Conservation (phyloP, 2,797 vertebrate genomes). For the Tarsius wallacei region DNA sequence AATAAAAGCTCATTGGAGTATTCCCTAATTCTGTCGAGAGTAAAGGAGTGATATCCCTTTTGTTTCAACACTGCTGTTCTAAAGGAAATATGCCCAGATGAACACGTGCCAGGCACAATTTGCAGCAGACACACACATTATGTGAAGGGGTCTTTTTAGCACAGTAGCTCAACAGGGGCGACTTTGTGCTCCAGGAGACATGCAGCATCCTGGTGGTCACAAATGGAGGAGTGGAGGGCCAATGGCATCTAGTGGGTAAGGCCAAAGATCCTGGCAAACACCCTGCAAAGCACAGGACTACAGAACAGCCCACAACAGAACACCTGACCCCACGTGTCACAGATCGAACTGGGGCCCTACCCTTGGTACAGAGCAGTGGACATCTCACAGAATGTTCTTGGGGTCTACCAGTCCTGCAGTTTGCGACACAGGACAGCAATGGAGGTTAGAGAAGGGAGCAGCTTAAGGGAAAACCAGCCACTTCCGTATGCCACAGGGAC, state of each 20-base stretch:
- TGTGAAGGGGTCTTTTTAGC: neutral
- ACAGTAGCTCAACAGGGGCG: neutral
- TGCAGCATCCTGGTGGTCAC: neutral
- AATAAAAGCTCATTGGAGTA: neutral
- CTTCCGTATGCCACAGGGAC: neutral
- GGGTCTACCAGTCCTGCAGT: neutral
- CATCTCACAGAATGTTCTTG: neutral
- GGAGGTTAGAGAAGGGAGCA: neutral
- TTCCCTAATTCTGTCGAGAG: neutral
- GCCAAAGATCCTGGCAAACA: too few species aligned
- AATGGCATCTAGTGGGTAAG: neutral
- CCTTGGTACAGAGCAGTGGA: neutral
- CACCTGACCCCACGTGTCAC: neutral
- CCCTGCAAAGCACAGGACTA: neutral
- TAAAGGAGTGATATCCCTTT: neutral
- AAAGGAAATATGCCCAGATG: too few species aligned
- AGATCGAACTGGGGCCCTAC: neutral
- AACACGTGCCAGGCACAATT: neutral
- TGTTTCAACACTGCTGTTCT: neutral
- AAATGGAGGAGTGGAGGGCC: accelerated
- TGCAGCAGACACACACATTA: accelerated
- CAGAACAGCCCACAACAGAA: neutral
- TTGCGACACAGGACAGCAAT: neutral
- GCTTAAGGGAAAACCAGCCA: neutral
- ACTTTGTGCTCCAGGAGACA: neutral